Evolutionary conservation across 2,888 invertebrate genomes (phyloP).

Genomic region (Metallyticus violacea): DNA sequence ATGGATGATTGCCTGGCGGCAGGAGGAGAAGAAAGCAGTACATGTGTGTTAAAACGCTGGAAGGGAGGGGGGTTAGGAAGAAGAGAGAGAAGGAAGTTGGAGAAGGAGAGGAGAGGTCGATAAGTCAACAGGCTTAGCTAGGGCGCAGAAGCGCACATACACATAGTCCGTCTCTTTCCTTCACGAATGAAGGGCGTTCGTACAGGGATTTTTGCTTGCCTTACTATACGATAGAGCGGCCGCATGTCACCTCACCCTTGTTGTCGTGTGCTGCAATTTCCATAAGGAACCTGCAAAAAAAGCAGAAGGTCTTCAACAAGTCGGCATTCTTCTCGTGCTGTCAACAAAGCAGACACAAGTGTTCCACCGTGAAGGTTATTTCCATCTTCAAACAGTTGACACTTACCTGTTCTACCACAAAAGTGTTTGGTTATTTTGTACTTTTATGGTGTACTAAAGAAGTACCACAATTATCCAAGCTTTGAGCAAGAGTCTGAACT

Average conservation of each 20-base stretch:
- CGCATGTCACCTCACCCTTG: background rate
- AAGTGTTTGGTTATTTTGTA: background rate
- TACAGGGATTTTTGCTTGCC: constrained; percentile 8
- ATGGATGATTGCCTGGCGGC: background rate
- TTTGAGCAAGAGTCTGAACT: background rate
- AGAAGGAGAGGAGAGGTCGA: background rate
- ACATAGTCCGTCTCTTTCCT: background rate
- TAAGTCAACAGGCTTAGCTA: background rate
- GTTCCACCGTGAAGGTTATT: too few species aligned
- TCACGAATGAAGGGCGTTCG: background rate
- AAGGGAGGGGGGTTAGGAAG: background rate
- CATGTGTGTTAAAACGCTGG: background rate
- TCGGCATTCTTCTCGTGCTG: background rate
- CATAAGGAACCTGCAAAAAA: background rate
- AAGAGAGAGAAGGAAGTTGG: background rate
- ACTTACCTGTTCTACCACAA: background rate
- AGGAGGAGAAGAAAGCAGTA: background rate
- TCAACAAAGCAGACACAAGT: background rate
- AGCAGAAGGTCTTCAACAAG: background rate
- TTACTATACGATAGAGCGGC: background rate
- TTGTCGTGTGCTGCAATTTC: background rate
- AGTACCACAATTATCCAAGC: too few species aligned
- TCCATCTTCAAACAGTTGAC: background rate
- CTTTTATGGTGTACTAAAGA: background rate
- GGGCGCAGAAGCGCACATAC: constrained; percentile 3